These are phyloP conservation scores for Ardeotis arabs DNA, from an alignment of 2,113 vertebrate species.

Conservation along the genomic window DNA sequence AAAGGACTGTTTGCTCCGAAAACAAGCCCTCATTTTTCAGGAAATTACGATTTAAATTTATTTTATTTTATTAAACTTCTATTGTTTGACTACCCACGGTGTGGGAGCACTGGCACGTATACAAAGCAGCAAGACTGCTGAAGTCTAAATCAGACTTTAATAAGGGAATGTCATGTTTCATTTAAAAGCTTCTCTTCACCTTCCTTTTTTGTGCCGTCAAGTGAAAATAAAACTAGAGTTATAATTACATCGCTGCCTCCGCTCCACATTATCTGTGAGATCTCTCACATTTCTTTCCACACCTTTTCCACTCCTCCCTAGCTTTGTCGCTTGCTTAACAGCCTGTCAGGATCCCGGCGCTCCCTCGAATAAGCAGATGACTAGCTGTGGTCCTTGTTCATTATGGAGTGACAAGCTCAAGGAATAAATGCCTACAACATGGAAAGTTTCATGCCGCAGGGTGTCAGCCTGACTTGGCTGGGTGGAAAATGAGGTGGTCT, in stretches of 20 bases:
- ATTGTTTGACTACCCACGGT: conserved; percentile 24
- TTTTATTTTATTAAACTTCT: conserved; percentile 48
- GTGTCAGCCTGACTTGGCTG: conserved; percentile 5
- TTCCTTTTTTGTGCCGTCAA: conserved; percentile 63
- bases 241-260: conserved; percentile 69
- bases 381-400: conserved; percentile 44
- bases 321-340: conserved; percentile 14
- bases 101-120: not conserved
- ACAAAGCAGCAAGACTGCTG: conserved; percentile 36
- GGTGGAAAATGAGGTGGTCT: conserved; percentile 37
- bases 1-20: conserved; percentile 50
- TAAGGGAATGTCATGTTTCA: conserved; percentile 75
- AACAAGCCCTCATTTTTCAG: conserved; percentile 18
- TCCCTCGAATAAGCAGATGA: conserved; percentile 45
- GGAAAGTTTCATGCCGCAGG: not conserved
- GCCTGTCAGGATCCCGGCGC: not conserved
- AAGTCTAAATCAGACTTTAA: conserved; percentile 72
- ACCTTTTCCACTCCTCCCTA: conserved; percentile 22
- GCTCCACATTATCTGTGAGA: conserved; percentile 47
- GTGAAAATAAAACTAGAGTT: conserved; percentile 69
- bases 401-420: conserved; percentile 51
- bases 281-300: conserved; percentile 64
- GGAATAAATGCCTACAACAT: conserved; percentile 28
- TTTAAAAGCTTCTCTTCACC: conserved; percentile 67
- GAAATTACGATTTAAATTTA: conserved; percentile 47